phyloP scores from a whole-genome alignment of 2,888 invertebrate genomes.

The Callosobruchus maculatus region DNA sequence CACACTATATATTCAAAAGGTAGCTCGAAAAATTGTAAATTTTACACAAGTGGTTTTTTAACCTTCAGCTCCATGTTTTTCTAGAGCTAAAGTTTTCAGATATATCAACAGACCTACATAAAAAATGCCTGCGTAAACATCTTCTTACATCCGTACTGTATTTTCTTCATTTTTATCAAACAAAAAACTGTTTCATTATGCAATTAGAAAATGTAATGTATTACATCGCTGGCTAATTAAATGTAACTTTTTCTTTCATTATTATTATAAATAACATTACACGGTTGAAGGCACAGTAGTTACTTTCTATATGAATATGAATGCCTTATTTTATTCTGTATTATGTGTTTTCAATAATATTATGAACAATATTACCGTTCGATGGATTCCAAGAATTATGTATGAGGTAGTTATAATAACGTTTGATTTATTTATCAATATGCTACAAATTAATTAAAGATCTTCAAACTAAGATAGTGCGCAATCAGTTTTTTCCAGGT shows the following conservation, averaged over 20 bases:
- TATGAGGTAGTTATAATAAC: too few species aligned
- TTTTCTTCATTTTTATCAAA: not conserved
- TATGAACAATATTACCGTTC: not conserved
- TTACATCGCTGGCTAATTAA: not conserved
- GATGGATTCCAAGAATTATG: not conserved
- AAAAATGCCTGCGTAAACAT: too few species aligned
- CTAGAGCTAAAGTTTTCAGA: too few species aligned
- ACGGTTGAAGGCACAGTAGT: not conserved
- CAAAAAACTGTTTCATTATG: not conserved
- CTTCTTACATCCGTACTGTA: not conserved
- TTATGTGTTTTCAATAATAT: not conserved
- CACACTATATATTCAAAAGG: too few species aligned
- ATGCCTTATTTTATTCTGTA: not conserved
- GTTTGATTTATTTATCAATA: too few species aligned
- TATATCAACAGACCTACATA: too few species aligned
- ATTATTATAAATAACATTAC: not conserved
- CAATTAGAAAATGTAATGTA: not conserved
- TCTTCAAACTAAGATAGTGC: too few species aligned
- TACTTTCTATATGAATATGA: not conserved
- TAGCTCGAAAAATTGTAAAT: too few species aligned
- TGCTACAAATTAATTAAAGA: too few species aligned
- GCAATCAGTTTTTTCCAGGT: too few species aligned
- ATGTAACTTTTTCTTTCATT: not conserved
- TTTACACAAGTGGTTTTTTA: too few species aligned
- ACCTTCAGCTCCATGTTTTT: too few species aligned